Evolutionary conservation across 2,113 vertebrate species (phyloP).

Genomic region (Sapayoa aenigma): DNA sequence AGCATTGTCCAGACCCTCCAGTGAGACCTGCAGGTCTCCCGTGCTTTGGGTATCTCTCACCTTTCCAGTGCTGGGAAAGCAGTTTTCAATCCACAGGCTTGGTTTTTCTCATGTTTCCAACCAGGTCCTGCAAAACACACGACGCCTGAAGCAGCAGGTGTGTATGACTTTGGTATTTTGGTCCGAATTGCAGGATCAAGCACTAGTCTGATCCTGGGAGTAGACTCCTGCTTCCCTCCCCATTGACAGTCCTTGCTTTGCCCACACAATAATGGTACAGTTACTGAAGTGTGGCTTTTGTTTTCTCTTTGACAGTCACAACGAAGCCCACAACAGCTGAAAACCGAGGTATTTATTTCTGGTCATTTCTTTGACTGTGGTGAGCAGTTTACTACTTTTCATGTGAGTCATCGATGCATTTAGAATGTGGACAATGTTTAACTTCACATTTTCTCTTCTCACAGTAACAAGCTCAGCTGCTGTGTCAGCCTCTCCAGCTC

Average conservation of each 20-base stretch:
- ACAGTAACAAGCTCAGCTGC: accelerated
- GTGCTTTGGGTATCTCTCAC: accelerated
- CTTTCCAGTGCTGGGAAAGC: accelerated
- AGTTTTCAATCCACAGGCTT: not conserved
- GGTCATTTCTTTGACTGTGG: not conserved
- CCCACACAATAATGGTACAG: too few relatives aligned
- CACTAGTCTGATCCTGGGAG: not conserved
- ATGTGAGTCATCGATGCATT: not conserved
- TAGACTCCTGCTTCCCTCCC: not conserved
- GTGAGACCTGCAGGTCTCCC: not conserved
- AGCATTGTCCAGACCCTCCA: too few relatives aligned
- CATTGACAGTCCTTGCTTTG: not conserved
- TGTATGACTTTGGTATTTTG: accelerated
- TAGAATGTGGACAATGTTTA: not conserved
- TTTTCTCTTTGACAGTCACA: not conserved
- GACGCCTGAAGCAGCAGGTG: not conserved
- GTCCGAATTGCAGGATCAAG: not conserved
- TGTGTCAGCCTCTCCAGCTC: not conserved
- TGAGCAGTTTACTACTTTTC: not conserved
- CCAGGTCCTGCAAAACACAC: not conserved
- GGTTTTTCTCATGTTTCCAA: not conserved
- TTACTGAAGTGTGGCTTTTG: not conserved
- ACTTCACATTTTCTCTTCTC: not conserved
- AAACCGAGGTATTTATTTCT: not conserved
- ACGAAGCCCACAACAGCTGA: accelerated